Evolutionary conservation across 2,797 vertebrate species (phyloP).

Genomic region (Bufotes viridis): DNA sequence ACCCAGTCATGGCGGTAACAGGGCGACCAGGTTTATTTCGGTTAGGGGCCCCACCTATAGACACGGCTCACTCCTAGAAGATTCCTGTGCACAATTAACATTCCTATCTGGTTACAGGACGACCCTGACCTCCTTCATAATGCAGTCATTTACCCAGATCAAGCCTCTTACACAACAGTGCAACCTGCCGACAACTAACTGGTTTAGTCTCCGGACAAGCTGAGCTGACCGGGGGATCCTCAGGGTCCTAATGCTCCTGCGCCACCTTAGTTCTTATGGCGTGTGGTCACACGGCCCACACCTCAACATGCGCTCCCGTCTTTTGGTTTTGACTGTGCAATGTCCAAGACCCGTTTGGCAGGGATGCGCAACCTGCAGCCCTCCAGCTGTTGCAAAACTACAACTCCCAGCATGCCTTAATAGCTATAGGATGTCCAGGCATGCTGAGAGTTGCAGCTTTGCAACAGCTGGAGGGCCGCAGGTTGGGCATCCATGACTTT

Average conservation of each 20-base stretch:
- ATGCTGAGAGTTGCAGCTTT: no score
- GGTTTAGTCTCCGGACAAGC: not conserved
- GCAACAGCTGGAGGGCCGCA: no score
- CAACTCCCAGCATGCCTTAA: no score
- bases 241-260: not conserved
- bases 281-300: no score
- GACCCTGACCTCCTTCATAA: conserved; percentile 32
- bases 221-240: not conserved
- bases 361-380: no score
- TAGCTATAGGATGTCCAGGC: no score
- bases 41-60: not conserved
- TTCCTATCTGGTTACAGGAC: conserved; percentile 5
- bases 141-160: conserved; percentile 11
- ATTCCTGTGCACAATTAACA: conserved; percentile 36
- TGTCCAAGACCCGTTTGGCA: no score
- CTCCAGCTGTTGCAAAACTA: no score
- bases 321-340: no score
- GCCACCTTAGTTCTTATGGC: no score
- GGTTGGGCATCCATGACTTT: no score
- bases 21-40: not conserved
- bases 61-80: not conserved
- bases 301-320: no score
- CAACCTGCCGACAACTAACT: not conserved
- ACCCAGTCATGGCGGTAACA: not conserved
- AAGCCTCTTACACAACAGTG: not conserved